Percentiles rank a stretch among this genome's conserved stretches.
Conservation (phyloP, 2,797 vertebrate genomes). For the Scomberomorus guttatus region DNA sequence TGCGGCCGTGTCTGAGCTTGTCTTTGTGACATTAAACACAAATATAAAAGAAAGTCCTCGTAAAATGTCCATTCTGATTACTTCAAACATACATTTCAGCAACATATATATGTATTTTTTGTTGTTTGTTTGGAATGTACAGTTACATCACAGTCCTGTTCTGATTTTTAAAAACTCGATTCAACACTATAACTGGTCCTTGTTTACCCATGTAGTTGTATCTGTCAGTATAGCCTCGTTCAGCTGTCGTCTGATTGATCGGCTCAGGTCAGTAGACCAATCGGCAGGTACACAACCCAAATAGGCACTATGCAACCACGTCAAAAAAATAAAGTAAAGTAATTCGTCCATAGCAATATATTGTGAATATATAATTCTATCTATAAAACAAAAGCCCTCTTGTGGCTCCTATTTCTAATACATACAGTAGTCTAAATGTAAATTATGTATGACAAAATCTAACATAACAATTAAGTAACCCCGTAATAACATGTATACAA, state of each 20-base stretch:
- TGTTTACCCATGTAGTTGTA: conserved; percentile 12
- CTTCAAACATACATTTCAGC: conserved; percentile 38
- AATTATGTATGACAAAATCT: conserved; percentile 72
- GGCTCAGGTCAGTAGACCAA: conserved; percentile 32
- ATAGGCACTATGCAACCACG: conserved; percentile 81
- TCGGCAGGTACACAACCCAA: conserved; percentile 61
- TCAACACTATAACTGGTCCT: conserved; percentile 8
- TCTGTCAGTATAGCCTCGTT: conserved; percentile 25
- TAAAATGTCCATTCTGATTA: conserved; percentile 23
- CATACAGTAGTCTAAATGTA: conserved; percentile 70
- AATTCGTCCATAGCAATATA: conserved; percentile 71
- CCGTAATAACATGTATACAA: conserved; percentile 72
- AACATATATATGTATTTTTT: conserved; percentile 27
- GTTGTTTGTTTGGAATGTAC: conserved; percentile 72
- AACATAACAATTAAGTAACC: conserved; percentile 70
- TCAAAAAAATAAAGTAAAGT: conserved; percentile 70
- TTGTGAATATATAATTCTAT: conserved; percentile 78
- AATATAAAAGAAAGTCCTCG: conserved; percentile 8
- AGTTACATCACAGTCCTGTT: conserved; percentile 54
- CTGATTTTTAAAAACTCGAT: conserved; percentile 20
- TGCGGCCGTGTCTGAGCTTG: conserved; percentile 6
- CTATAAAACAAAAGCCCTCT: conserved; percentile 79
- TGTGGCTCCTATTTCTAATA: conserved; percentile 78
- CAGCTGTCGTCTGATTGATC: conserved; percentile 45
- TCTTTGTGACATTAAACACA: conserved; percentile 16